These are phyloP conservation scores for Bhutanitis thaidina DNA, from an alignment of 2,888 invertebrate genomes.

Conservation along the genomic window DNA sequence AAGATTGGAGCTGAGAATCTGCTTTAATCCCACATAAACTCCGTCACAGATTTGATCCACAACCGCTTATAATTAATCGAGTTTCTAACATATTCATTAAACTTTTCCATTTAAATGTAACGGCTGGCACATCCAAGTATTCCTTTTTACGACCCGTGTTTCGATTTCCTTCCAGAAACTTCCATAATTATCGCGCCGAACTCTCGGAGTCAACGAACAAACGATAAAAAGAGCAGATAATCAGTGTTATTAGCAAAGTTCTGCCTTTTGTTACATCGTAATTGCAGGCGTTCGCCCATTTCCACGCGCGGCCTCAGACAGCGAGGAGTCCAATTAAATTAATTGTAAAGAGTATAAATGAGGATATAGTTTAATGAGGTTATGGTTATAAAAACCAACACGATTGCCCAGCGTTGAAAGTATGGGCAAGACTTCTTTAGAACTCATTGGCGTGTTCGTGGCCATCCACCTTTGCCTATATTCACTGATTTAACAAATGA, in stretches of 20 bases:
- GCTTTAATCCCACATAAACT: no score
- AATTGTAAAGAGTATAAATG: background rate
- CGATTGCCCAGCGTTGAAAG: no score
- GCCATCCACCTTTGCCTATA: no score
- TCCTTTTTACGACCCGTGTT: constrained; percentile 20
- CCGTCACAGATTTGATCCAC: no score
- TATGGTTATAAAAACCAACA: no score
- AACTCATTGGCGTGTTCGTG: no score
- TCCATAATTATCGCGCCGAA: constrained; percentile 31
- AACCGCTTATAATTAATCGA: background rate
- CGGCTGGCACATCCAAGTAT: constrained; percentile 8
- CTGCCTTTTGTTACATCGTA: constrained; percentile 28
- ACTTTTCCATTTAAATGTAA: constrained; percentile 21
- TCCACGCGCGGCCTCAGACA: background rate
- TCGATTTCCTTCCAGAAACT: constrained; percentile 27
- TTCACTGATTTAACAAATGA: no score
- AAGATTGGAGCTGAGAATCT: no score
- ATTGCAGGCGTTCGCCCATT: constrained; percentile 19
- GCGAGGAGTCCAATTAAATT: constrained; percentile 6
- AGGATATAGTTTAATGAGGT: constrained; percentile 2
- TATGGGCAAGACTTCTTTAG: no score
- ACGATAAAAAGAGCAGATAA: constrained; percentile 33
- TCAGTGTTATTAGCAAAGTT: constrained; percentile 34
- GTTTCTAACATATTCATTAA: constrained; percentile 3
- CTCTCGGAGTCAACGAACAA: constrained; percentile 21